These are phyloP conservation scores for Petrocephalus microphthalmus DNA, from an alignment of 2,113 vertebrate species.

Conservation along the genomic window DNA sequence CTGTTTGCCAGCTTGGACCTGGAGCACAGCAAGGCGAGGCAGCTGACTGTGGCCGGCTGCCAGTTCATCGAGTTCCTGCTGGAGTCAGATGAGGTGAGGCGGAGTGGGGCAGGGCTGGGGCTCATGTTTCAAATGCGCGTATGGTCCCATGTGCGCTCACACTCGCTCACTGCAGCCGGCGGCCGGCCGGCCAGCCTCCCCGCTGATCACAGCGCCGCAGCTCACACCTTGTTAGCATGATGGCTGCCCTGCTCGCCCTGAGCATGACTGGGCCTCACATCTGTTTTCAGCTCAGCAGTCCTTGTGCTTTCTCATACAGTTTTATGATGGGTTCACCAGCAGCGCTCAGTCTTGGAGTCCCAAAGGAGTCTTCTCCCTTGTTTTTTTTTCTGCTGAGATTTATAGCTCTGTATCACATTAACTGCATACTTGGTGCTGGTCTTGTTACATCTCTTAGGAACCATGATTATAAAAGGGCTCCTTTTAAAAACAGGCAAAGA, in stretches of 20 bases:
- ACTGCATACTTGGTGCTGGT: not conserved
- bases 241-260: not conserved
- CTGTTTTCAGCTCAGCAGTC: not conserved
- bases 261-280: not conserved
- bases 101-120: not conserved
- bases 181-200: not conserved
- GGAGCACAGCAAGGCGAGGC: conserved; percentile 81
- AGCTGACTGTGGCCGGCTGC: conserved; percentile 93
- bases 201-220: not conserved
- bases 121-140: not conserved
- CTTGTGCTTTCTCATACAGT: not conserved
- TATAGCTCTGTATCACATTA: not conserved
- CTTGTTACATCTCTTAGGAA: not conserved
- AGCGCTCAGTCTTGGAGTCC: not conserved
- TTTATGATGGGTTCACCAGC: not conserved
- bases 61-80: conserved; percentile 93
- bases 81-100: conserved; percentile 86
- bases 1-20: conserved; percentile 83
- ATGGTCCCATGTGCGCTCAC: not conserved
- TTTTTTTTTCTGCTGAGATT: not conserved
- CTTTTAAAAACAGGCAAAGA: not conserved
- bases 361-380: not conserved
- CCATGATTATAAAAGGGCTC: not conserved
- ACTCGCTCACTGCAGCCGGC: not conserved
- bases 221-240: not conserved